Evolutionary conservation across 2,888 invertebrate genomes (phyloP).

Genomic region (Plagiodera versicolora): DNA sequence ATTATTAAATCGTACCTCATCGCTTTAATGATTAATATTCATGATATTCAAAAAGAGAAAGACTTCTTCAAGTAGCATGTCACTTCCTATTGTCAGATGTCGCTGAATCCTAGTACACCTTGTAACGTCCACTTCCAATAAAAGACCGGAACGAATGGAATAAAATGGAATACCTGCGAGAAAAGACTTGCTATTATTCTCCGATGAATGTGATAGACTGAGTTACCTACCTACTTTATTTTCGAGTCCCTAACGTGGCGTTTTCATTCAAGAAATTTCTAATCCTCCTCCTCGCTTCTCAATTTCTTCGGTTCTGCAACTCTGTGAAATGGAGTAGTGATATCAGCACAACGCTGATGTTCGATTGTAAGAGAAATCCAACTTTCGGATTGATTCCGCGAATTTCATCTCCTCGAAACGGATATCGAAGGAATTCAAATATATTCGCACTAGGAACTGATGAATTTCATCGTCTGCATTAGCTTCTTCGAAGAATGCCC

Average conservation of each 20-base stretch:
- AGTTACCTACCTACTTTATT: slow-evolving; percentile 23
- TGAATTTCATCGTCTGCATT: background rate
- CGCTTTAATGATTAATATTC: too few species aligned
- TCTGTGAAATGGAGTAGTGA: background rate
- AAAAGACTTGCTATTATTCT: background rate
- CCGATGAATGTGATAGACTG: background rate
- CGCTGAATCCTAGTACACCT: too few species aligned
- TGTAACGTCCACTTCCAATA: too few species aligned
- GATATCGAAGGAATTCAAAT: background rate
- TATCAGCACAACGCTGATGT: background rate
- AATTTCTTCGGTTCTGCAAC: background rate
- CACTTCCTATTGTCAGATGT: too few species aligned
- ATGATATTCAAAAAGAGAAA: too few species aligned
- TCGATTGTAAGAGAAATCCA: background rate
- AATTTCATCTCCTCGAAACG: background rate
- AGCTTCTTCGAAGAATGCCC: background rate
- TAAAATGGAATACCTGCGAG: background rate
- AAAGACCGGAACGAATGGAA: too few species aligned
- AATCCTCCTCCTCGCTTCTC: slow-evolving; percentile 17
- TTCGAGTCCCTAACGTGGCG: slow-evolving; percentile 19
- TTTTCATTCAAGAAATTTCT: slow-evolving; percentile 16
- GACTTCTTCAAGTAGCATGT: too few species aligned
- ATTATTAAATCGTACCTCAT: too few species aligned
- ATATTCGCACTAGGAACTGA: background rate
- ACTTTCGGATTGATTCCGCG: background rate